Conservation (phyloP, 1,140 invertebrate genomes). For the Epicauta chinensis region DNA sequence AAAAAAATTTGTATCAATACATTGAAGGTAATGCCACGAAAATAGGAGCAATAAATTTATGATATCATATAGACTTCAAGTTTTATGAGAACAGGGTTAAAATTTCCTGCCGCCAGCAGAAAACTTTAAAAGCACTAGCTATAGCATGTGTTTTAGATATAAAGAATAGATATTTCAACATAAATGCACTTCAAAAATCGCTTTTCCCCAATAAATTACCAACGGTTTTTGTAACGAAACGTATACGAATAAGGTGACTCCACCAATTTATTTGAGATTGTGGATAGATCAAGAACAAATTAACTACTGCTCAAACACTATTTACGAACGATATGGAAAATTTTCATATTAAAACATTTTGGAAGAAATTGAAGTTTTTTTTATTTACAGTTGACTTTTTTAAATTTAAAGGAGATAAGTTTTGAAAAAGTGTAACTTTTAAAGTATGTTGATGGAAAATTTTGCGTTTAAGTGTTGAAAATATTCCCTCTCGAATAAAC, state of each 20-base stretch:
- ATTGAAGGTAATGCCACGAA: slow-evolving; percentile 1
- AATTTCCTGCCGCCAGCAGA: slow-evolving; percentile 17
- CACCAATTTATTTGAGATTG: slow-evolving; percentile 8
- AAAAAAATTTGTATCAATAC: slow-evolving; percentile 12
- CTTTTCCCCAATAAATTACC: slow-evolving; percentile 12
- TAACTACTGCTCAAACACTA: slow-evolving; percentile 8
- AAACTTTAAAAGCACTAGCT: slow-evolving; percentile 15
- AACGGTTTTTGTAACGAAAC: slow-evolving; percentile 4
- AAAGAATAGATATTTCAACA: slow-evolving; percentile 18
- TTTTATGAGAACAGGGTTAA: slow-evolving; percentile 17
- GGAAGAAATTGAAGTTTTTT: too few species aligned
- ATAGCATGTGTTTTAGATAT: slow-evolving; percentile 18
- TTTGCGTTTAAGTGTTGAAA: slow-evolving; percentile 11
- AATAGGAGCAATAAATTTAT: slow-evolving; percentile 12
- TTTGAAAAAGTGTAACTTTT: not conserved
- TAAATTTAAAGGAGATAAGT: too few species aligned
- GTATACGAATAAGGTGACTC: slow-evolving; percentile 5
- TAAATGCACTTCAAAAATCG: slow-evolving; percentile 18
- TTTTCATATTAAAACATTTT: too few species aligned
- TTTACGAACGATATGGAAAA: slow-evolving; percentile 6
- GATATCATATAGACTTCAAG: slow-evolving; percentile 11
- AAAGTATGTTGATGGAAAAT: slow-evolving; percentile 4
- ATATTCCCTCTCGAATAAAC: slow-evolving; percentile 13
- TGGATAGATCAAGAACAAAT: slow-evolving; percentile 3
- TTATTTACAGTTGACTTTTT: too few species aligned